Base-by-base conservation (phyloP, 2,888 invertebrate genomes). In the Sphecodes monilicornis region DNA sequence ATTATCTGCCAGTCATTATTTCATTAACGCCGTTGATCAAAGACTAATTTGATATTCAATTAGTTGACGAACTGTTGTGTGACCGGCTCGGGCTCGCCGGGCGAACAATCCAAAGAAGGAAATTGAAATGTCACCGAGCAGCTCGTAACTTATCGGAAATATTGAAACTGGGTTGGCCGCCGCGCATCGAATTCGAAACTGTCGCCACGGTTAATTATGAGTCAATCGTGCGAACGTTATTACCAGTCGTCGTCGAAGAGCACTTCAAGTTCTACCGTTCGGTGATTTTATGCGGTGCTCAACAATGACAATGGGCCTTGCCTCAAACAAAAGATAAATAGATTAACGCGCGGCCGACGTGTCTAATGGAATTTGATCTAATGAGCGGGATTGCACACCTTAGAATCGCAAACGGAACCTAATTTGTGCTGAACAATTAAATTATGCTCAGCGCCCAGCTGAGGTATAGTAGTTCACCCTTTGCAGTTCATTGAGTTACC, bases 151-250 rank as follows among this genome's bases (percentile, higher is more conserved):
- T 46, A 26, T 46, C 1, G 68, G 26, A 57, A 81, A 81, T 73
- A 36, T 43, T 54, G 68, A 13, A 32, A 66, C 57, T 43, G n/a
- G 39, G 43, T 22, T 68, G 29, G 29, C 36, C 57, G 29, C 3
- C n/a, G 64, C 64, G 18, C 64, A 32, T 64, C 22, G 32, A 41
- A 26, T 29, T 29, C 26, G 36, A 29, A 69, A 69, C 39, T 54
- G 76, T 26, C 68, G n/a, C 26, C 16, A 50, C 50, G 22, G 76
- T 76, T 76, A 76, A 76, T 76, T 76, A 76, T 26, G 54, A 69
- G 68, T 22, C 78, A 54, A 80, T 71, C 26, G 22, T 18, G n/a
- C 29, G 41, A 39, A 73, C 26, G 41, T 60, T 41, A 50, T 69
- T 70, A 50, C 69, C 60, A 41, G 68, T 41, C 46, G 43, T 43